A percentile compares a stretch with the other conserved stretches of the same genome.
phyloP scores from a whole-genome alignment of 2,797 vertebrate genomes.

The Anguilla anguilla region DNA sequence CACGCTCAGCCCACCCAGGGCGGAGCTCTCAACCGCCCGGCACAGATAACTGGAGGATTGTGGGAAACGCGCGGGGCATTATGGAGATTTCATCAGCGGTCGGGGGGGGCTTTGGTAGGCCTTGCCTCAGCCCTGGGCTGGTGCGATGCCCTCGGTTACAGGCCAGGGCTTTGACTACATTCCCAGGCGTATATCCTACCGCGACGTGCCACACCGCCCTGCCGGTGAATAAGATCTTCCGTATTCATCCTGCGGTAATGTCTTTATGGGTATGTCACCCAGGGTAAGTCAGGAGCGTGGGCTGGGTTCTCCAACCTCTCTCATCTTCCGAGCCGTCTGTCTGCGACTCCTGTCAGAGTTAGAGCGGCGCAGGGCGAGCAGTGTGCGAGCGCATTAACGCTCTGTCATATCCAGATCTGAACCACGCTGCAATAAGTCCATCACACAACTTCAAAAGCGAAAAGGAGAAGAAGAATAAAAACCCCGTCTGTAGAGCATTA shows the following conservation, averaged over 20 bases:
- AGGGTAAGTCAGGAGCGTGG: neutral
- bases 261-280: neutral
- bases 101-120: neutral
- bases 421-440: slow-evolving; percentile 66
- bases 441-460: slow-evolving; percentile 66
- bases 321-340: neutral
- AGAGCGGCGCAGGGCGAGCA: neutral
- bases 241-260: neutral
- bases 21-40: neutral
- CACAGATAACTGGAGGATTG: neutral
- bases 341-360: neutral
- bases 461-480: slow-evolving; percentile 56
- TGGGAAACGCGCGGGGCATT: neutral
- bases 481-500: slow-evolving; percentile 65
- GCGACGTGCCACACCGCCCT: neutral
- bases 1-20: neutral
- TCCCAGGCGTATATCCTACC: too few species aligned
- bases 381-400: neutral
- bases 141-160: neutral
- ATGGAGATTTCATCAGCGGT: neutral
- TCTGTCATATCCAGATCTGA: slow-evolving; percentile 62
- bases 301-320: neutral
- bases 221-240: neutral
- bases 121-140: neutral
- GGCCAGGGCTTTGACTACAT: neutral